A percentile compares a stretch with the other conserved stretches of the same genome.
Evolutionary conservation across 2,113 vertebrate genomes (phyloP).

Genomic region (Carlito syrichta): DNA sequence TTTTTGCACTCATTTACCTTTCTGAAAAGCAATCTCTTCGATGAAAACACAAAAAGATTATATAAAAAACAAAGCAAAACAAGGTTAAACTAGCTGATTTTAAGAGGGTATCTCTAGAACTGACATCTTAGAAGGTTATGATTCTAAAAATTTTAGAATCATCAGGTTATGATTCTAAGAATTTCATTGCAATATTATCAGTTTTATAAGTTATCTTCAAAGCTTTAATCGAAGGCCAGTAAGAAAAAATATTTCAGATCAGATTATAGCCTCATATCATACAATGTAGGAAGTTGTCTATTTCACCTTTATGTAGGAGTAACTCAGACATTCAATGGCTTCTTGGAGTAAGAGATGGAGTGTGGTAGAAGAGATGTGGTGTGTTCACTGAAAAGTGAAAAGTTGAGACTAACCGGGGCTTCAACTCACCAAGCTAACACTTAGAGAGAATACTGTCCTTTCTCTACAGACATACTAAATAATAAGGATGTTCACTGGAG

Average conservation of each 20-base stretch:
- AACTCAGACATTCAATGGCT: neutral
- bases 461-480: neutral
- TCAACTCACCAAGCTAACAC: neutral
- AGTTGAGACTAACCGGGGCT: no score
- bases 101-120: neutral
- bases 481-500: neutral
- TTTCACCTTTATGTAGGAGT: neutral
- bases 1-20: neutral
- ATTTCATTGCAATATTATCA: slow-evolving; percentile 11
- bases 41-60: neutral
- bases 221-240: neutral
- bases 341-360: neutral
- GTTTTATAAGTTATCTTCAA: slow-evolving; percentile 18
- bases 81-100: neutral
- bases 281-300: neutral
- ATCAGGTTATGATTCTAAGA: neutral
- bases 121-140: neutral
- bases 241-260: neutral
- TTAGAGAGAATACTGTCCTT: neutral
- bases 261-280: neutral
- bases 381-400: neutral
- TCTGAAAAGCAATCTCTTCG: slow-evolving; percentile 22
- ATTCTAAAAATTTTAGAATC: neutral
- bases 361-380: neutral
- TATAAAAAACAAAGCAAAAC: slow-evolving; percentile 21